Base-by-base conservation (phyloP, 2,113 vertebrate genomes). In the Azemiops feae region DNA sequence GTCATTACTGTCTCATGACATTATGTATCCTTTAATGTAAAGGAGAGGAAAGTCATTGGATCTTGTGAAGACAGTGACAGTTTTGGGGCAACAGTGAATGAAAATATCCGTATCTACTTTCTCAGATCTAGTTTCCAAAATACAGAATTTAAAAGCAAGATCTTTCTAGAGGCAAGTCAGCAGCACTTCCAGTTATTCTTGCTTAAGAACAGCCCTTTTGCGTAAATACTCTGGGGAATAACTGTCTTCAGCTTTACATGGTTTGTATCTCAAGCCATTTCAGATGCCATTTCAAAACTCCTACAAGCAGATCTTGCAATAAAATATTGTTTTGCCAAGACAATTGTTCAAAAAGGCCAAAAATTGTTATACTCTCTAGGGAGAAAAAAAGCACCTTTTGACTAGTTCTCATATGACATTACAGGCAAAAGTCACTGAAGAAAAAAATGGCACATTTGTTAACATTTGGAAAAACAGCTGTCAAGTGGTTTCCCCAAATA, bases 341-440 rank as follows among this genome's bases (percentile, higher is more conserved):
- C 92, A 93, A n/a, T n/a, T 0, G 94, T 96, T 94, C 92, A 96
- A 97, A 97, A 96, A 96, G 97, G 94, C 96, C 54, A 0, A 95
- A 95, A 96, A 60, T 0, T 94, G 94, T 95, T 95, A 88, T 89
- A 90, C 95, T 93, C 93, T 96, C 0, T 0, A 95, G 86, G 93
- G 96, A 93, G 30, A 6, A 85, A 96, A 96, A 90, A 89, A 95
- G 53, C 50, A 81, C 7, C 34, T 20, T 95, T 93, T 91, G 87
- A 81, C 93, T 93, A 91, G 1, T 39, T 94, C 90, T 89, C 95
- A 92, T 54, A 55, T 4, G 3, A 50, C 43, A 87, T 90, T 92
- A 30, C 92, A 90, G 53, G 88, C 20, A 87, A 34, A 96, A 97
- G 91, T 69, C 92, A 92, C 16, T 91, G 93, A 95, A 94, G 74